Base-by-base conservation (phyloP, 2,888 invertebrate species). In the Nemotelus pantherinus region DNA sequence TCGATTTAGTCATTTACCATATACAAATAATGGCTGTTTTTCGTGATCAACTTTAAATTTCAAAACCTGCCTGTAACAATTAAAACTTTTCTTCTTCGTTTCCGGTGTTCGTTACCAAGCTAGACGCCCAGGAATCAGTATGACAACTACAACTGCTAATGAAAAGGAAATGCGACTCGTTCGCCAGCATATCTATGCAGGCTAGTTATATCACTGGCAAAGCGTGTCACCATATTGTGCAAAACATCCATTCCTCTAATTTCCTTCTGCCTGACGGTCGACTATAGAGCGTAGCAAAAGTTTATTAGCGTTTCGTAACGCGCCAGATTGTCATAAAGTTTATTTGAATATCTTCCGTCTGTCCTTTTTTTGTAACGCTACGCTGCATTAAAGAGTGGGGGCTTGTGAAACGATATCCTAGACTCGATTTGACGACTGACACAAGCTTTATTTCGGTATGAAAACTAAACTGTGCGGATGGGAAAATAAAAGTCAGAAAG, bases 281-380 rank as follows among this genome's bases (percentile, higher is more conserved):
- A 39, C 44, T 68, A 39, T 39, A 9, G 70, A 47, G 44, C 55
- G 41, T 39, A 41, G 63, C 48, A 65, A 76, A 79, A 79, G 71
- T 79, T 79, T 79, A 79, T 79, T 79, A 77, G 77, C 77, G 76
- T 77, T 55, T 77, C 68, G 48, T 58, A 79, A 50, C 55, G 72
- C 74, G 76, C 72, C 79, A 79, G 77, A 79, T 79, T 79, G 79
- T 77, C 77, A 77, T 79, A 77, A 79, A 79, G 79, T 77, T 79
- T 76, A 79, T 79, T 79, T 79, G 76, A 79, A 79, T 79, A 79
- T 77, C 67, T 64, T 50, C 68, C 55, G 48, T 60, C 47, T 60
- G 63, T 60, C 60, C 74, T 74, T 74, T 74, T 68, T 74, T 60
- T 60, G 47, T 60, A 72, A 60, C 74, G 25, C 25, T 25, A 48